Evolutionary conservation across 2,888 invertebrate species (phyloP), one percentile per base, ranked within the genome.

Genomic region (Agriotes lineatus): DNA sequence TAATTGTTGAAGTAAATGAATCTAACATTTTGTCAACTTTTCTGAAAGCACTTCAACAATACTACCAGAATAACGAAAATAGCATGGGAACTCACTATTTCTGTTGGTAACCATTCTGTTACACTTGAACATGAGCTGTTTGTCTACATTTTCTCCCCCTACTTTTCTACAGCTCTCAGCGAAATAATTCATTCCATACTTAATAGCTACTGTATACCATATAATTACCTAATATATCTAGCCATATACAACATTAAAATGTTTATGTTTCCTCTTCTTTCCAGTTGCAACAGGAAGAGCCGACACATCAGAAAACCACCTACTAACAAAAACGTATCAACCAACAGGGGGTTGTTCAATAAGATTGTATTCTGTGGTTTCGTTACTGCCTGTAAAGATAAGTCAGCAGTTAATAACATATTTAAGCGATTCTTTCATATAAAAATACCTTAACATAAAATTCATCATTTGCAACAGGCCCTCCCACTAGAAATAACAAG

Each of bases 261-360:
- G 81, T 92, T 92, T 3, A 92, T 52, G 72, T 74, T 86, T 22
- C 90, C 90, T 72, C 88, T 86, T 70, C 90, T 85, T 79, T 90
- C 90, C 71, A 92, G 80, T 80, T 92, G 91, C 16, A 88, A 83
- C 1, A 92, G 84, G 0, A 92, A 82, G n/a, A 92, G 85, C 65
- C 90, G 86, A 73, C 89, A 87, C 82, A 92, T 89, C 19, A 92
- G 85, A 79, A 93, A 92, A 4, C 91, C 92, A 76, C 92, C 90
- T 33, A 92, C 82, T 76, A 92, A 85, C 65, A 93, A 83, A 79
- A 92, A 93, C 0, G 90, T 90, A 75, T 93, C 93, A n/a, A 93
- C 92, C 9, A 92, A 84, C 4, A 93, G 82, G 1, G 91, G 87
- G 72, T 90, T 91, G 82, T 91, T 92, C 48, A 90, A 77, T 79